Evolutionary conservation across 1,140 invertebrate genomes (phyloP).

Genomic region (Megalopta genalis): DNA sequence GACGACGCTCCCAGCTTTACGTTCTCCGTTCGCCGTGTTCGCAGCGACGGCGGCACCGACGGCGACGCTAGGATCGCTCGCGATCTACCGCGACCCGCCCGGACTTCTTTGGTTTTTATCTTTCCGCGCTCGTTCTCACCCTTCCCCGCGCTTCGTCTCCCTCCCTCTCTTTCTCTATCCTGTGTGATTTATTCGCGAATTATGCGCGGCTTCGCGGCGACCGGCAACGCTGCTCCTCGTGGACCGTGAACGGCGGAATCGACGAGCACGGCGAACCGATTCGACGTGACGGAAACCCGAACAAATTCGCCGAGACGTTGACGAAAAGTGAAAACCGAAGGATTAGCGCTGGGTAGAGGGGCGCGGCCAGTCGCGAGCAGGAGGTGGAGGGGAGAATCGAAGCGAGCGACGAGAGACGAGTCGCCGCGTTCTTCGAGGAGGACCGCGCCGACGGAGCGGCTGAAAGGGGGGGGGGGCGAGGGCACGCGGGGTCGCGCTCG

Average conservation of each 20-base stretch:
- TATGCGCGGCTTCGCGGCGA: slow-evolving; percentile 36
- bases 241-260: neutral
- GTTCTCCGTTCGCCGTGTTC: neutral
- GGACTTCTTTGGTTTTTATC: slow-evolving; percentile 36
- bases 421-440: slow-evolving; percentile 32
- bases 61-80: slow-evolving; percentile 12
- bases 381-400: neutral
- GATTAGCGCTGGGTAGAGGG: neutral
- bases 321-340: too few relatives aligned
- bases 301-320: neutral
- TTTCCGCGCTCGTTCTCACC: slow-evolving; percentile 1
- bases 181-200: slow-evolving; percentile 70
- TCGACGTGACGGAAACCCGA: neutral
- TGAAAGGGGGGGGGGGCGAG: slow-evolving; percentile 18
- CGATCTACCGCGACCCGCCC: slow-evolving; percentile 21
- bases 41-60: too few relatives aligned
- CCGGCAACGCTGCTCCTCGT: neutral
- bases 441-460: too few relatives aligned
- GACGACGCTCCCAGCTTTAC: slow-evolving; percentile 6
- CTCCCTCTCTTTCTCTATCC: neutral
- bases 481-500: slow-evolving; percentile 69
- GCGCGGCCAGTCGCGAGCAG: neutral
- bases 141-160: too few relatives aligned
- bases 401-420: slow-evolving; percentile 26
- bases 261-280: neutral